phyloP scores from a whole-genome alignment of 1,140 invertebrate genomes.

The Calliphora vicina region DNA sequence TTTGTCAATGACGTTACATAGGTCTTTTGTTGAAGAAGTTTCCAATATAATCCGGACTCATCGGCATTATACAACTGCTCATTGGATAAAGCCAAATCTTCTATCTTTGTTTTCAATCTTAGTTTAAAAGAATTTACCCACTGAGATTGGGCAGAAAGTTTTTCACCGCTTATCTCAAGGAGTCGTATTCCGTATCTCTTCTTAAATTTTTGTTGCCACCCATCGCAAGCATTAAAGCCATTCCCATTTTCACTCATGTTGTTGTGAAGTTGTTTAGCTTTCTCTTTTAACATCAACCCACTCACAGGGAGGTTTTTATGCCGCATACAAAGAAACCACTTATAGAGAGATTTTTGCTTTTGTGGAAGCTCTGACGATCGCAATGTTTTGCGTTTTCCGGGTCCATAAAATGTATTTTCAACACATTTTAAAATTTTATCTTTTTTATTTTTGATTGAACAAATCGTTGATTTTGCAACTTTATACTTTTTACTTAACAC shows the following conservation, averaged over 20 bases:
- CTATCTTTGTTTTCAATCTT: neutral
- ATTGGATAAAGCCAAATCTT: neutral
- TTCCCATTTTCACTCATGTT: neutral
- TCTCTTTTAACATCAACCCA: too few relatives aligned
- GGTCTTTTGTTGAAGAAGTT: neutral
- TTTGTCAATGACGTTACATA: too few relatives aligned
- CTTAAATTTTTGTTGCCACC: conserved; percentile 11
- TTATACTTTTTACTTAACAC: neutral
- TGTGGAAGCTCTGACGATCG: neutral
- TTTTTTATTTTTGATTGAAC: neutral
- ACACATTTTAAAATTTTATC: neutral
- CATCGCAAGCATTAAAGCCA: conserved; percentile 20
- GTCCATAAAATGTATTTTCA: neutral
- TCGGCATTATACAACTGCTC: conserved; percentile 11
- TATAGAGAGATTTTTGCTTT: conserved; percentile 1
- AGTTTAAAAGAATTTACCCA: neutral
- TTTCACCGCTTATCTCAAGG: neutral
- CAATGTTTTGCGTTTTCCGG: conserved; percentile 9
- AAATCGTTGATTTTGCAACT: conserved; percentile 15
- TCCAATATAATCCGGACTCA: conserved; percentile 3
- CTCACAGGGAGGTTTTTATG: neutral
- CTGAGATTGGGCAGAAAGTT: too few relatives aligned
- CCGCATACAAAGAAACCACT: conserved; percentile 19
- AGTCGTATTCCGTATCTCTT: conserved; percentile 10
- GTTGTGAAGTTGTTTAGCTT: neutral